Base-by-base conservation (phyloP, 2,797 vertebrate genomes). In the Alosa sapidissima region DNA sequence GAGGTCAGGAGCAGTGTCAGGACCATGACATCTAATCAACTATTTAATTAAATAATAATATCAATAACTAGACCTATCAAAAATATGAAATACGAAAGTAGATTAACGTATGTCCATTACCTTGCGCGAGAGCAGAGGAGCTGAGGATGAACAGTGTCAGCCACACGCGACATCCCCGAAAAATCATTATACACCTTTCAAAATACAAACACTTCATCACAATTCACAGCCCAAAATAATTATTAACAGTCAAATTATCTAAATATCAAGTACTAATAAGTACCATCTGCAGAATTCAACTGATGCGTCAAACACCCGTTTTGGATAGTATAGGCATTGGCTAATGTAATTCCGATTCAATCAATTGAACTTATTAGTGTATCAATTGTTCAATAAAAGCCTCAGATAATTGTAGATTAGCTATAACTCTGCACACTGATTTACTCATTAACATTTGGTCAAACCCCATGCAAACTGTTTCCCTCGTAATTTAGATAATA, bases 171-270 rank as follows among this genome's bases (percentile, higher is more conserved):
- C 92, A 93, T 90, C 93, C 94, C 91, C 91, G 93, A 90, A 93
- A 93, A 91, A 93, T 94, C 94, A 96, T 96, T 89, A 93, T 94
- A 93, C 14, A 78, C 72, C 72, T 97, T 97, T 92, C 1, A 82
- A 92, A 91, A 93, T 87, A 88, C 75, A 91, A 85, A 14, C 33
- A 41, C 14, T 72, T 41, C 1, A 33, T 68, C 33, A 72, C 13
- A 72, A 72, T 16, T 72, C 11, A 33, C 24, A 36, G 65, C 11
- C 13, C 0, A 72, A 36, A 14, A 14, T 36, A 33, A 16, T 19
- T 16, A 14, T 4, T 72, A 14, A 11, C 65, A 72, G 33, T 11
- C 24, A 3, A 10, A 33, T 72, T 16, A 16, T 11, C 24, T 33
- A 65, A 65, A 3, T 72, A 72, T 36, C 13, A 16, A 36, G 36